Evolutionary conservation across 2,797 vertebrate genomes (phyloP), one percentile per base, ranked within the genome.

Genomic region (Mastacembelus armatus): DNA sequence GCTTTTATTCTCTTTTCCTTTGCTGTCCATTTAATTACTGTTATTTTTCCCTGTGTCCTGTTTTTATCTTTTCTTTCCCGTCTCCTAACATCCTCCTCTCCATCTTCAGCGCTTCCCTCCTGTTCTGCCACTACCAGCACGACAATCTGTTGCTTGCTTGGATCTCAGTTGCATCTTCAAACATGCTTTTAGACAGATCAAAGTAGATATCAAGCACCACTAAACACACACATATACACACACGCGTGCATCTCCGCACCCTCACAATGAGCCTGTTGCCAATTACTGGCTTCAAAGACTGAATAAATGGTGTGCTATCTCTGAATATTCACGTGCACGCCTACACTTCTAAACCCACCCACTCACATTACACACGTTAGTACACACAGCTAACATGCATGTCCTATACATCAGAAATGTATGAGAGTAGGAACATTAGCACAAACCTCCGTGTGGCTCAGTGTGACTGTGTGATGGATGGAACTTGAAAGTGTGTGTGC

Each of bases 281-380:
- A 77, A 75, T 88, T 77, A 81, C 55, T 43, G 63, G 54, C 83
- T 89, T 90, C 88, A 87, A 88, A 91, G 71, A 68, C 47, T 35
- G 38, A 69, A 66, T 78, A 68, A 63, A 77, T 52, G 61, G 58
- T 47, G 59, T 66, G 32, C 29, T n/a, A n/a, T 48, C 59, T 16
- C 45, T 66, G 39, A 55, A 65, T 62, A 66, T 54, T 64, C 38
- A 44, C 62, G 39, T 32, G 5, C 27, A 60, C 72, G 40, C 60
- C 47, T 52, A 27, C 52, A 71, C 38, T 15, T 48, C 5, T 4
- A 56, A 40, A 44, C 27, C 26, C 26, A 38, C 47, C n/a, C n/a
- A n/a, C n/a, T 21, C 52, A 29, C 56, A 66, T 55, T 9, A 18
- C 48, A 64, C 45, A 43, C 16, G 42, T 7, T 18, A 38, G 16